Base-by-base conservation (phyloP, 2,797 vertebrate species). In the Sebastes trivittatus region DNA sequence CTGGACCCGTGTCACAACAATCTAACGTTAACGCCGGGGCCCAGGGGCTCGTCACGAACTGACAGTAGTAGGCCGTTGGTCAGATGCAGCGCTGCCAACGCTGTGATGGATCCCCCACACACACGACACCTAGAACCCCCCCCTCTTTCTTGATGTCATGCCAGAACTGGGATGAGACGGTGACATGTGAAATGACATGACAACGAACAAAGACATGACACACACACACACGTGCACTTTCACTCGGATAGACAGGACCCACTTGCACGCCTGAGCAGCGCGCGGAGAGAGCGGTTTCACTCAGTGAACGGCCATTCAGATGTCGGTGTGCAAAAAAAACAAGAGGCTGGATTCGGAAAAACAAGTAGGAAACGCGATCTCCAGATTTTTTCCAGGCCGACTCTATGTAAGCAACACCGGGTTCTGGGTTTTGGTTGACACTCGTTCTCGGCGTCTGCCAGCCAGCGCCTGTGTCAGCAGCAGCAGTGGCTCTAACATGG, bases 31-130 rank as follows among this genome's bases (percentile, higher is more conserved):
- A 78, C 63, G 30, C n/a, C 70, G 52, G 73, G 85, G 85, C 84
- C 64, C 22, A 9, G 81, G 22, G 84, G 88, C 81, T 70, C 59
- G 67, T 89, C 87, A 84, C 85, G 54, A 59, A 11, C 77, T 94
- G 95, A 95, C 93, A 94, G 92, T 90, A 94, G 93, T 93, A 86
- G 94, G 93, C 92, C 92, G 86, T 77, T 92, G 92, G 93, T 94
- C 92, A 93, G 89, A 88, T 64, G 74, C 78, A 75, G 82, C 55
- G 67, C 91, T 92, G 82, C 79, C 77, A 87, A 67, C 4, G 75
- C 76, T 49, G 72, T 92, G 92, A 92, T 78, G 88, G 84, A 90
- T 92, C 75, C 59, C 79, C 38, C 42, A 29, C 46, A 36, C 14
- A 36, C n/a, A n/a, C 22, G 56, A 86, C 91, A 89, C 89, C 78